A percentile compares a stretch with the other conserved stretches of the same genome.
phyloP scores from a whole-genome alignment of 2,113 vertebrate species.

The Campylomormyrus tamandua region DNA sequence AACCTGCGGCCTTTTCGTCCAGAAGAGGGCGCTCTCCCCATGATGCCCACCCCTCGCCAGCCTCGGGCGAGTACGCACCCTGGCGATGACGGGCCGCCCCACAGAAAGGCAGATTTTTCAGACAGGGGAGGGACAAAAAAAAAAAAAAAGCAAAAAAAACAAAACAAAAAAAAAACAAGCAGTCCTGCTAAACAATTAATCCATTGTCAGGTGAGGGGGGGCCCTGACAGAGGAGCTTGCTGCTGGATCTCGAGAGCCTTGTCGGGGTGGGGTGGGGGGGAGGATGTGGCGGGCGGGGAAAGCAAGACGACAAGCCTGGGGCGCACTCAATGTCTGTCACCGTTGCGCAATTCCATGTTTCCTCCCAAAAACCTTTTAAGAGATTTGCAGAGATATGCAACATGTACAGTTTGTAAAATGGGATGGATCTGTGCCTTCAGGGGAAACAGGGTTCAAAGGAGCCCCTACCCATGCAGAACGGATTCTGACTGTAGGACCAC shows the following conservation, averaged over 20 bases:
- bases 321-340: neutral
- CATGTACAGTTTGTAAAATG: neutral
- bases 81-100: neutral
- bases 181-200: neutral
- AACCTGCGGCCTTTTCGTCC: neutral
- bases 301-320: neutral
- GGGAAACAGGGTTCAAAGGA: neutral
- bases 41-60: neutral
- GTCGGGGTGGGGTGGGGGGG: neutral
- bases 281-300: neutral
- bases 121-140: neutral
- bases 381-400: neutral
- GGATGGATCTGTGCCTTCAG: neutral
- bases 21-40: neutral
- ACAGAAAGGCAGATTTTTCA: neutral
- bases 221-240: neutral
- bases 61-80: neutral
- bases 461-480: neutral
- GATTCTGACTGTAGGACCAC: neutral
- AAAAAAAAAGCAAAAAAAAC: neutral
- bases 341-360: neutral
- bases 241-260: neutral
- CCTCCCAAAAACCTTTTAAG: neutral
- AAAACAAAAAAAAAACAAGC: neutral
- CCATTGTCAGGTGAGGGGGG: neutral